Evolutionary conservation across 2,888 invertebrate species (phyloP), one percentile per base, ranked within the genome.

Genomic region (Sinohyriopsis cumingii): DNA sequence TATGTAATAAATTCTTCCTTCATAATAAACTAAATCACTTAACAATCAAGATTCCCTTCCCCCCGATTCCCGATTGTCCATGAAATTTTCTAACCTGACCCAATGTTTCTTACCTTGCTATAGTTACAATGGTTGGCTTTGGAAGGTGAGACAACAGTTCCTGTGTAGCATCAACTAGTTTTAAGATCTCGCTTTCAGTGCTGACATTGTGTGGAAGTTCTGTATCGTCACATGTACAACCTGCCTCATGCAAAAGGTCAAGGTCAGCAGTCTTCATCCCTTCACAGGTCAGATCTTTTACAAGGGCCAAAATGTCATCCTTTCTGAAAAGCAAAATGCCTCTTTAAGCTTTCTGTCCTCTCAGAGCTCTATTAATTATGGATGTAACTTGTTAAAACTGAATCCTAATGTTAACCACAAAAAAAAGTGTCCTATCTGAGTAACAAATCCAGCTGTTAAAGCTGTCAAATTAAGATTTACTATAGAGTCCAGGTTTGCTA

Each of bases 151-250:
- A 89, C 79, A 95, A 88, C 84, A 95, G 90, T 24, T 91, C 89
- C 84, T 92, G 89, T 18, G 92, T 91, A 71, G 90, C 84, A 20
- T 91, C 90, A 74, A 95, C 91, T 89, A 94, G 91, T n/a, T 75
- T 69, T 24, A 91, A 90, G 65, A 97, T 92, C 89, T 96, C 94
- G 61, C 92, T 92, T 20, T 92, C 90, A 1, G 93, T 92, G 76
- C 95, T 95, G 28, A 95, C 93, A 87, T 97, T 96, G 89, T 95
- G 94, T 0, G 97, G 97, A 67, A 97, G 90, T 28, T 95, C 95
- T 22, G 85, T 85, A 9, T 94, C 94, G 87, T 97, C 96, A 74
- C 95, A 93, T 0, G 97, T 97, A 87, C 95, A 96, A 5, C 97
- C 97, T 55, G 95, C 95, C 82, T 96, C 94, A 86, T 95, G 95